Evolutionary conservation across 2,113 vertebrate genomes (phyloP).

Genomic region (Silurus meridionalis): DNA sequence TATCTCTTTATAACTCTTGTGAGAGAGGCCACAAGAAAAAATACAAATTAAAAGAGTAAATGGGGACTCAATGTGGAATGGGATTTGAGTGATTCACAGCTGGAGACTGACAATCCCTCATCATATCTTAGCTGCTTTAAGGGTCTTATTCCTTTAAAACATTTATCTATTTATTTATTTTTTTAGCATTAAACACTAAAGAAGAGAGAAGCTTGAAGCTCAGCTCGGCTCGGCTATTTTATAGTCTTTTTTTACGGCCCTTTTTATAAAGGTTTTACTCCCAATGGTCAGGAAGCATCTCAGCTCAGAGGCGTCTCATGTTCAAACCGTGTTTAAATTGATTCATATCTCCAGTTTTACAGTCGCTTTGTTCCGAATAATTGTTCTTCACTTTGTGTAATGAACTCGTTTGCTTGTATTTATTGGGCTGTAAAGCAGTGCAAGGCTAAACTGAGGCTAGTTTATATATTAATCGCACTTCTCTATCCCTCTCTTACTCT

Average conservation of each 20-base stretch:
- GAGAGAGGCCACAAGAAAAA: too few species aligned
- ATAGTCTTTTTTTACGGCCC: neutral
- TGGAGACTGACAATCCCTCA: neutral
- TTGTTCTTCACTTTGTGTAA: neutral
- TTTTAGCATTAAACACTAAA: neutral
- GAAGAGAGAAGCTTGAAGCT: neutral
- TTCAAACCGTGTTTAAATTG: neutral
- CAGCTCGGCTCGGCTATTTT: neutral
- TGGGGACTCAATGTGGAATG: too few species aligned
- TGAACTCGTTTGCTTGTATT: neutral
- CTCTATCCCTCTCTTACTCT: neutral
- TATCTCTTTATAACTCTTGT: too few species aligned
- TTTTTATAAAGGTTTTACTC: neutral
- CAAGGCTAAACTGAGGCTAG: neutral
- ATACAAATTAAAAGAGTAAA: too few species aligned
- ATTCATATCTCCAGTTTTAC: neutral
- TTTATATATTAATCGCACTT: neutral
- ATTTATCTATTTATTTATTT: too few species aligned
- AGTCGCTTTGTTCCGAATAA: conserved; percentile 8
- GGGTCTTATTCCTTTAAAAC: too few species aligned
- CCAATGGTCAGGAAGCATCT: neutral
- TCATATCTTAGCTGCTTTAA: neutral
- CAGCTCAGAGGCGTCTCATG: neutral
- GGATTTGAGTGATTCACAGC: neutral
- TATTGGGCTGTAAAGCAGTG: conserved; percentile 23